Percentiles rank a stretch among this genome's conserved stretches.
phyloP scores from a whole-genome alignment of 2,797 vertebrate genomes.

The Enoplosus armatus region DNA sequence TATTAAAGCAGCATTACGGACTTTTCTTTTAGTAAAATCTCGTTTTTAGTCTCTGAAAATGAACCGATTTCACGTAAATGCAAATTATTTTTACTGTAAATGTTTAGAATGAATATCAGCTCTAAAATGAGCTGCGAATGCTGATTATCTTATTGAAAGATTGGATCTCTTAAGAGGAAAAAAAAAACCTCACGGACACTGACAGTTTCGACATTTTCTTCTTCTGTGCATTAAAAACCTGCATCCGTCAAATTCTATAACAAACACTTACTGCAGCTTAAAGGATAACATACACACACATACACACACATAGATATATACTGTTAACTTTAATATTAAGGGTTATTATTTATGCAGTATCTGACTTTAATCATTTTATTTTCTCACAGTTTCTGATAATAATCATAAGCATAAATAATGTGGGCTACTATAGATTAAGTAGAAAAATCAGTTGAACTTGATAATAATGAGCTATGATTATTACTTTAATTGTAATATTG shows the following conservation, averaged over 20 bases:
- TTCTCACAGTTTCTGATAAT: too few species aligned
- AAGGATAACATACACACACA: too few species aligned
- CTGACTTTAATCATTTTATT: too few species aligned
- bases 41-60: background rate
- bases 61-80: background rate
- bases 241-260: background rate
- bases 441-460: background rate
- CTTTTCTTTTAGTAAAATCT: background rate
- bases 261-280: background rate
- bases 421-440: background rate
- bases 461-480: background rate
- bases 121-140: background rate
- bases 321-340: too few species aligned
- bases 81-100: background rate
- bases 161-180: background rate
- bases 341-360: too few species aligned
- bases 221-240: background rate
- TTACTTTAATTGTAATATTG: background rate
- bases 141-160: background rate
- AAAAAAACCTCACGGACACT: too few species aligned
- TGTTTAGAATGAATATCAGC: background rate
- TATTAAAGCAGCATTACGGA: background rate
- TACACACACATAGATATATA: too few species aligned
- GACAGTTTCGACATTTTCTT: background rate
- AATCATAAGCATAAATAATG: background rate